Evolutionary conservation across 2,113 vertebrate species (phyloP).

Genomic region (Vulpes ferrilata): DNA sequence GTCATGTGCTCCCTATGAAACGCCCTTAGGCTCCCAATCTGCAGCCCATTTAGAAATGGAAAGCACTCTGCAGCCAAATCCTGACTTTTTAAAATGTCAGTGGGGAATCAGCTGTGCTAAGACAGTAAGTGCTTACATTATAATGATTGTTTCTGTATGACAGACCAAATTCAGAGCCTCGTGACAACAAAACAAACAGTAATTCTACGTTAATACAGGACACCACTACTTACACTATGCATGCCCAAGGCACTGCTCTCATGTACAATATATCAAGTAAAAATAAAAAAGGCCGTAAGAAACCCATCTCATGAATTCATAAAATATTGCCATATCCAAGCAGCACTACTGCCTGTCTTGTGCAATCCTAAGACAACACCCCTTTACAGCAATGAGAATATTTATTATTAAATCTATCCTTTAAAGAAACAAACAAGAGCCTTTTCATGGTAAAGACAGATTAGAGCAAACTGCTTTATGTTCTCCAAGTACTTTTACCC

Average conservation of each 20-base stretch:
- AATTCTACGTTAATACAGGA: slow-evolving; percentile 74
- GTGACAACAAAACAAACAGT: slow-evolving; percentile 80
- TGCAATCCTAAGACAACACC: not conserved
- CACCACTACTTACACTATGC: slow-evolving; percentile 63
- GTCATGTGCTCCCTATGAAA: slow-evolving; percentile 37
- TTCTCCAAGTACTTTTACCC: not conserved
- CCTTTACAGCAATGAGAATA: not conserved
- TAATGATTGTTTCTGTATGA: slow-evolving; percentile 74
- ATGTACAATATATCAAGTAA: slow-evolving; percentile 58
- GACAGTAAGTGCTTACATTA: slow-evolving; percentile 67
- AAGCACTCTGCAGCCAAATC: slow-evolving; percentile 76
- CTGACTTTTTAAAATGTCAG: slow-evolving; percentile 66
- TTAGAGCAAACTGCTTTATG: not conserved
- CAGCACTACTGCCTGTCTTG: not conserved
- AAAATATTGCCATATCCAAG: not conserved
- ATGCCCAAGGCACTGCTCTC: slow-evolving; percentile 74
- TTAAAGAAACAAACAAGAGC: not conserved
- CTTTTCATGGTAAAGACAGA: not conserved
- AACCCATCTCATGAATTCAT: slow-evolving; percentile 41
- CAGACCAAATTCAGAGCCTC: slow-evolving; percentile 76
- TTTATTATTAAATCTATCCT: not conserved
- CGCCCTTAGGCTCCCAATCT: slow-evolving; percentile 50
- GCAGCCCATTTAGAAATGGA: slow-evolving; percentile 67
- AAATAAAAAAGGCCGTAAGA: slow-evolving; percentile 34
- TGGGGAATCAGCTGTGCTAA: slow-evolving; percentile 58